These are phyloP conservation scores for Arnoldichthys spilopterus DNA, from an alignment of 2,797 vertebrate genomes.

Conservation along the genomic window DNA sequence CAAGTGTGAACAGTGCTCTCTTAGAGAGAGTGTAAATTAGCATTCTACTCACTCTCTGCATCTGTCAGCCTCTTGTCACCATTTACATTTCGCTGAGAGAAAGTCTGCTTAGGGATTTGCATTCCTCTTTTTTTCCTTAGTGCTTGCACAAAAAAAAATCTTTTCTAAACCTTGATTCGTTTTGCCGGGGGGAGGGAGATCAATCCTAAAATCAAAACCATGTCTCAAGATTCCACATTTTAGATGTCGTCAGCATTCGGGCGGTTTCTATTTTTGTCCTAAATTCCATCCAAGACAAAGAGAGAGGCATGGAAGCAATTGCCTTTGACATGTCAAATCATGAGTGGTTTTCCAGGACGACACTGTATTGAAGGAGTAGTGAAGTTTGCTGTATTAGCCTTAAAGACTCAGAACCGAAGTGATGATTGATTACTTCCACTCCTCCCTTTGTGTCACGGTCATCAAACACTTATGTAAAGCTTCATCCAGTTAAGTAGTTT, in stretches of 20 bases:
- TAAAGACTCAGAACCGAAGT: too few species aligned
- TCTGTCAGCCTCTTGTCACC: slow-evolving; percentile 41
- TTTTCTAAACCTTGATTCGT: slow-evolving; percentile 3
- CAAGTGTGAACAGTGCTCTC: slow-evolving; percentile 43
- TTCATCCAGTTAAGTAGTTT: too few species aligned
- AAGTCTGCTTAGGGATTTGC: slow-evolving; percentile 13
- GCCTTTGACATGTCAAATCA: not conserved
- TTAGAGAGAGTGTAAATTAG: slow-evolving; percentile 42
- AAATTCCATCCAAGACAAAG: not conserved
- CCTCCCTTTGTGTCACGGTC: too few species aligned
- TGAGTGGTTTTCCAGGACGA: not conserved
- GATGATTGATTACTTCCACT: too few species aligned
- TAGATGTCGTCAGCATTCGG: not conserved
- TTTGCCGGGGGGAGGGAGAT: not conserved
- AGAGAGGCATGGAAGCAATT: not conserved
- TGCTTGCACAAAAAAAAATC: not conserved
- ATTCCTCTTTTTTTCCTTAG: not conserved
- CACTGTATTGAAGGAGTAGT: not conserved
- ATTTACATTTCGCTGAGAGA: slow-evolving; percentile 40
- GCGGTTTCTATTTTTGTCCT: not conserved
- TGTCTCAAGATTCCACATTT: slow-evolving; percentile 5
- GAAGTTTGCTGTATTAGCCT: too few species aligned
- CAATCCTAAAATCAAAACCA: not conserved
- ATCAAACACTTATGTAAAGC: too few species aligned
- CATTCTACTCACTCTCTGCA: slow-evolving; percentile 22